These are phyloP conservation scores for Dione vanillae DNA, from an alignment of 2,888 invertebrate genomes.

Conservation along the genomic window DNA sequence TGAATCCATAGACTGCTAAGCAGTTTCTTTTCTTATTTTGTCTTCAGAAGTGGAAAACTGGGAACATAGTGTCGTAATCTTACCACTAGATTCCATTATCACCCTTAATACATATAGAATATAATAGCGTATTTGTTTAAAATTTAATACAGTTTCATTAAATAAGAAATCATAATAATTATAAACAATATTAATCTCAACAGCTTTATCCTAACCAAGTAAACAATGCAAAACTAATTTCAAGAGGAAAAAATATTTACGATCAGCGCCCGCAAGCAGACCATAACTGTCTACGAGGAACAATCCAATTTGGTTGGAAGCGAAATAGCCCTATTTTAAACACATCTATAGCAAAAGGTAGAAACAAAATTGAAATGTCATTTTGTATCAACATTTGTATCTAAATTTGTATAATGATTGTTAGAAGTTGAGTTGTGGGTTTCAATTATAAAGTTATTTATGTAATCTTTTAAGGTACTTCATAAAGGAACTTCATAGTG, in stretches of 20 bases:
- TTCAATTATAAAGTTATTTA: not conserved
- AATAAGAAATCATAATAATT: too few species aligned
- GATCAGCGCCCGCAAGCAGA: constrained; percentile 10
- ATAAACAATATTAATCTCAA: not conserved
- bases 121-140: too few species aligned
- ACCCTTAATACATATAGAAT: too few species aligned
- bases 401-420: not conserved
- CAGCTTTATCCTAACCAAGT: not conserved
- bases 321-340: constrained; percentile 37
- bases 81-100: too few species aligned
- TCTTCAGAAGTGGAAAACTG: too few species aligned
- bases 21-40: too few species aligned
- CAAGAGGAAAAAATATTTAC: constrained; percentile 16
- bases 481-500: too few species aligned
- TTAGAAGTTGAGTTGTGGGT: too few species aligned
- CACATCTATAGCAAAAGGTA: constrained; percentile 1
- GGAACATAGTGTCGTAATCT: too few species aligned
- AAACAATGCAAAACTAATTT: constrained; percentile 8
- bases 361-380: constrained; percentile 12
- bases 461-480: too few species aligned
- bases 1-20: too few species aligned
- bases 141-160: too few species aligned
- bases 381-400: constrained; percentile 2
- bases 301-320: constrained; percentile 38
- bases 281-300: constrained; percentile 37